Conservation (phyloP, 2,888 invertebrate species). For the Cryptophagus acutangulus region DNA sequence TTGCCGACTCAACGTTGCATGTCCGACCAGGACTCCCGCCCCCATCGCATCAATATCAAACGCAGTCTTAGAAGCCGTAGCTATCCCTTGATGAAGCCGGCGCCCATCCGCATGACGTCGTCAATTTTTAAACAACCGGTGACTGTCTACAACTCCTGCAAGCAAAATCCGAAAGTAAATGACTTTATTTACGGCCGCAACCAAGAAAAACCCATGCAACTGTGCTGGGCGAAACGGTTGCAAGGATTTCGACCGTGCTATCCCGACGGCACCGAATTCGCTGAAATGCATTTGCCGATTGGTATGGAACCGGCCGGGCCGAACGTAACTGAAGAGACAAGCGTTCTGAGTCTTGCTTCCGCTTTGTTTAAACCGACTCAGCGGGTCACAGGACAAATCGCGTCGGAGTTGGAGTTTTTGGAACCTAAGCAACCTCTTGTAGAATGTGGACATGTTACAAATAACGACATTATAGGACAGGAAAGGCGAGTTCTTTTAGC, state of each 20-base stretch:
- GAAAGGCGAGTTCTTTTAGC: constrained; percentile 88
- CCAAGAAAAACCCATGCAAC: constrained; percentile 88
- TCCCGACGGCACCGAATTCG: constrained; percentile 75
- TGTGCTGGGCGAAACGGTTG: constrained; percentile 76
- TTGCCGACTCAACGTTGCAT: constrained; percentile 86
- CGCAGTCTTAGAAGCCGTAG: constrained; percentile 81
- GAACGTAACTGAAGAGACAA: constrained; percentile 79
- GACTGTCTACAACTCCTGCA: constrained; percentile 89
- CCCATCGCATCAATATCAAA: constrained; percentile 89
- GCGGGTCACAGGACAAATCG: constrained; percentile 89
- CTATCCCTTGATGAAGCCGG: constrained; percentile 84
- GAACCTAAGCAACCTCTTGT: constrained; percentile 96
- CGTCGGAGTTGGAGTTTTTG: constrained; percentile 80
- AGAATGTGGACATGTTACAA: constrained; percentile 82
- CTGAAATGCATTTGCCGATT: constrained; percentile 79
- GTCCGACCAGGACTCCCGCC: constrained; percentile 71
- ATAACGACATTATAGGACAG: constrained; percentile 89
- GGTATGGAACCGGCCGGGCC: constrained; percentile 79
- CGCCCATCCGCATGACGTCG: constrained; percentile 95
- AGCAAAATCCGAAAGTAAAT: constrained; percentile 79
- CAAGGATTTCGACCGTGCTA: constrained; percentile 85
- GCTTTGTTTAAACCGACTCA: constrained; percentile 84
- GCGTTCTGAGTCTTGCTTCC: constrained; percentile 91
- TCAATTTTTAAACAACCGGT: constrained; percentile 99
- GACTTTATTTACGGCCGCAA: constrained; percentile 85